Evolutionary conservation across 2,797 vertebrate species (phyloP), one percentile per base, ranked within the genome.

Genomic region (Chanos chanos): DNA sequence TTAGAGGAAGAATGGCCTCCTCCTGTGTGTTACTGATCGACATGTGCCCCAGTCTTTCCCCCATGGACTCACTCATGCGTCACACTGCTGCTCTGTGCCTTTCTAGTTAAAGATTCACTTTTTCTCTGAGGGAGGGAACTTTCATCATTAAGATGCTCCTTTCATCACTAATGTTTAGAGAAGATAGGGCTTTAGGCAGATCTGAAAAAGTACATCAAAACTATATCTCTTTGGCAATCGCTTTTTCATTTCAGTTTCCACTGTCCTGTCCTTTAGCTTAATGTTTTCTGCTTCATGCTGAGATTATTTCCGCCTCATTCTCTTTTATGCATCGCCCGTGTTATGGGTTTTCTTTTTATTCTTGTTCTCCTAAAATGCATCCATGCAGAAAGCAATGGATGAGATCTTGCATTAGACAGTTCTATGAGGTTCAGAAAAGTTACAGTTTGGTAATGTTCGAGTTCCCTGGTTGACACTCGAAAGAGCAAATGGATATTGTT

Each of bases 41-140:
- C 60, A 54, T 53, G 64, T 63, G 78, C 47, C 57, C 72, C 78
- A 71, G 41, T 37, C 61, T 53, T 2, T 16, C 81, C 82, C 73
- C 83, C 0, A 48, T 16, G 76, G 76, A 77, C 19, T n/a, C 6
- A 54, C 47, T 64, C 8, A 39, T 81, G 77, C 74, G 76, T 83
- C 87, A 84, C 65, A 68, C 19, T 72, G 80, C 76, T 80, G 76
- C 81, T 66, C 56, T 33, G 82, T 6, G 51, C 33, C 56, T 47
- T 49, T 50, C 24, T 19, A 44, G 21, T 53, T 56, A 54, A 53
- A 44, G 28, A 52, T 55, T 10, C 36, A 52, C 43, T 50, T 64
- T 63, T 53, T 39, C 47, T 63, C 39, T 63, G 34, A 49, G 41
- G 15, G 60, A 25, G 9, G 1, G 33, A 47, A 7, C 2, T 40